Evolutionary conservation across 2,113 vertebrate species (phyloP).

Genomic region (Ptyas mucosa): DNA sequence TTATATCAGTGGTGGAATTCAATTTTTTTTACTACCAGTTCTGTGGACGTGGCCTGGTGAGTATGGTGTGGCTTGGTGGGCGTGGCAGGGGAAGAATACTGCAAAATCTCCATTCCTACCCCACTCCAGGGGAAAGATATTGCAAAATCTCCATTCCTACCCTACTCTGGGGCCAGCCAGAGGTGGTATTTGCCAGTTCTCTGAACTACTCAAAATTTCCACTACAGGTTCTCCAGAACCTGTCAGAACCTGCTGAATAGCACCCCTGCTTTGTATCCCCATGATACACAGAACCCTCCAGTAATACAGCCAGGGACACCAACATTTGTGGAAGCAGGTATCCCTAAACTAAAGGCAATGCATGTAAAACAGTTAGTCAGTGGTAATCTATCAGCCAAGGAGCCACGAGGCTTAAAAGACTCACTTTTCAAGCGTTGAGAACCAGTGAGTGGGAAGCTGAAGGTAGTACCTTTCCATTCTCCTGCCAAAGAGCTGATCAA

Average conservation of each 20-base stretch:
- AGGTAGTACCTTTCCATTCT: not conserved
- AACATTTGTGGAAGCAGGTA: fast-evolving
- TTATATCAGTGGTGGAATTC: not conserved
- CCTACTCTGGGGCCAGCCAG: no score
- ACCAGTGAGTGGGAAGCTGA: not conserved
- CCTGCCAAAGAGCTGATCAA: not conserved
- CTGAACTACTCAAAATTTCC: no score
- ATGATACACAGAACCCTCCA: not conserved
- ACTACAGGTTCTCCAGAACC: no score
- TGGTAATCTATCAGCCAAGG: not conserved
- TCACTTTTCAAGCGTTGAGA: not conserved
- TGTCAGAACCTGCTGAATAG: no score
- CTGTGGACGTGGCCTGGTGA: no score
- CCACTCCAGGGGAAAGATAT: no score
- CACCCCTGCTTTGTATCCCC: not conserved
- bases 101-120: no score
- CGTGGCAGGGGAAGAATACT: no score
- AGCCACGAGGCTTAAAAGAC: not conserved
- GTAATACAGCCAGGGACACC: not conserved
- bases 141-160: no score
- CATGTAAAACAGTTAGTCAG: not conserved
- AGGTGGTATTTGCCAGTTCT: no score
- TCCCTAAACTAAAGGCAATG: not conserved
- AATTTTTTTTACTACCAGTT: no score
- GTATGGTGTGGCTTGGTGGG: no score